phyloP scores from a whole-genome alignment of 2,888 invertebrate species.

The Meteorus colon region DNA sequence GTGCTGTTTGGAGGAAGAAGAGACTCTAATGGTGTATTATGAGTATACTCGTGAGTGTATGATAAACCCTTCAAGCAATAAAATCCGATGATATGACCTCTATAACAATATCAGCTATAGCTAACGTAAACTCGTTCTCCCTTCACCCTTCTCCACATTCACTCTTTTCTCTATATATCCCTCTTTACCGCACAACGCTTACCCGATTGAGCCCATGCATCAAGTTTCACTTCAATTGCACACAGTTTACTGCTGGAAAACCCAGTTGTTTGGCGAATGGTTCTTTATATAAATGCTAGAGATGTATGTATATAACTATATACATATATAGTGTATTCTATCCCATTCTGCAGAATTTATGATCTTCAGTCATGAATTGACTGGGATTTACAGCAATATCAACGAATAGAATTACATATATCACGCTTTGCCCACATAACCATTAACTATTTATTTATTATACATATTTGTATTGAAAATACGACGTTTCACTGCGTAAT shows the following conservation, averaged over 20 bases:
- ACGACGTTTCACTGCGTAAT: neutral
- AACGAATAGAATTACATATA: conserved; percentile 26
- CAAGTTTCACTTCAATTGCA: conserved; percentile 58
- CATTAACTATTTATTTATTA: conserved; percentile 3
- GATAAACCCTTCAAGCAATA: neutral
- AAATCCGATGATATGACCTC: neutral
- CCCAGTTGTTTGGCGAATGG: conserved; percentile 52
- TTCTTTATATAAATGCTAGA: conserved; percentile 53
- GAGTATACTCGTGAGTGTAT: neutral
- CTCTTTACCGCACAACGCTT: neutral
- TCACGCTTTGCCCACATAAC: neutral
- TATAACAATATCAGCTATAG: neutral
- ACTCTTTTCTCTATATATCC: neutral
- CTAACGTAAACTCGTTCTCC: conserved; percentile 34
- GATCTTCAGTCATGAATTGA: conserved; percentile 45
- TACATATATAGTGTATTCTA: neutral
- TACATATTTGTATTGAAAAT: neutral
- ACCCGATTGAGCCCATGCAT: conserved; percentile 52
- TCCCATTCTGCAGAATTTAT: conserved; percentile 45
- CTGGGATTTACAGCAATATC: conserved; percentile 47
- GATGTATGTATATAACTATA: neutral
- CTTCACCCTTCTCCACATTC: neutral
- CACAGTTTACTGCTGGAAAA: conserved; percentile 52
- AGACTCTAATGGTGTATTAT: neutral
- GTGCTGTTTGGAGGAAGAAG: no score